These are phyloP conservation scores for Nesogale talazaci DNA, from an alignment of 2,113 vertebrate genomes.

Conservation along the genomic window DNA sequence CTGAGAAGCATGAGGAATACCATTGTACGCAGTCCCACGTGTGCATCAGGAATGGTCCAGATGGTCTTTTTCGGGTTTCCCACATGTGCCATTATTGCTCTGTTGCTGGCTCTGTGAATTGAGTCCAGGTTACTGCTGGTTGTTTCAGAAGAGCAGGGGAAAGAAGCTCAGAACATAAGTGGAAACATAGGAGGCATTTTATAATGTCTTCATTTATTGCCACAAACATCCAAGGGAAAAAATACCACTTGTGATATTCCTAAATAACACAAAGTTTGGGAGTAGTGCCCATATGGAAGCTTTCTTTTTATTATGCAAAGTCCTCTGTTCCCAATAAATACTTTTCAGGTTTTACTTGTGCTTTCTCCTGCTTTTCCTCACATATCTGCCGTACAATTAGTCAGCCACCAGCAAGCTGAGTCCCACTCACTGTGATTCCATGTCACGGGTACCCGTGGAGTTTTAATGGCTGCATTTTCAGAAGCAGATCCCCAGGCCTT, in stretches of 20 bases:
- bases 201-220: background rate
- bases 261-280: background rate
- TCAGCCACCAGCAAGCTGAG: background rate
- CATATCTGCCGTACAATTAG: background rate
- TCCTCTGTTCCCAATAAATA: background rate
- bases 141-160: background rate
- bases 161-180: background rate
- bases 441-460: fast-evolving
- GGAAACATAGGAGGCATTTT: no score
- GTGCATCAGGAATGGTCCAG: no score
- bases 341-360: background rate
- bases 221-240: background rate
- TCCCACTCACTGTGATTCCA: background rate
- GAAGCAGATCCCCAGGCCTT: background rate
- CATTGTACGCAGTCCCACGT: fast-evolving
- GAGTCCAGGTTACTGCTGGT: no score
- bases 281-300: background rate
- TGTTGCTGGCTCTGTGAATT: fast-evolving
- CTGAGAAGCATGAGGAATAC: fast-evolving
- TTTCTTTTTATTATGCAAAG: background rate
- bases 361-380: background rate
- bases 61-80: background rate
- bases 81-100: background rate
- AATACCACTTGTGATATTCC: background rate
- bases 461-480: background rate